Evolutionary conservation across 2,113 vertebrate species (phyloP), one percentile per base, ranked within the genome.

Genomic region (Raja brachyura): DNA sequence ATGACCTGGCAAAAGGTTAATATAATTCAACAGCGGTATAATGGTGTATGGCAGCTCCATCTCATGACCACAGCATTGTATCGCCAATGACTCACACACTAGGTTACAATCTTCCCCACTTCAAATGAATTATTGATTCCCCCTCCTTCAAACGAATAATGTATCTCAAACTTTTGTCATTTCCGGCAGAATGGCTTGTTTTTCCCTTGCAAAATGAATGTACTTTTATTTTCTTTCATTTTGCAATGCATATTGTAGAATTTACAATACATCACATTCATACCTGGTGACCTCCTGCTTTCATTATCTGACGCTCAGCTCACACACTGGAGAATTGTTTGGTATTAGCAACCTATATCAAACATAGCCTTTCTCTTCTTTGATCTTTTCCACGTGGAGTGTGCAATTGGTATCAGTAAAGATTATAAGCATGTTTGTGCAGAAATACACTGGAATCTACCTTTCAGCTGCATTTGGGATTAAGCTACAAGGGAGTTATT

Each of bases 341-440:
- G n/a, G 83, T n/a, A 86, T 85, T 85, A 85, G 59, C 56, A 54
- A 85, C 83, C 83, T 63, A 63, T 88, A 88, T 63, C 83, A 88
- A 31, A 31, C 28, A 88, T 63, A 86, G 13, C 56, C 14, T 31
- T 86, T 28, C 28, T 88, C 28, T 31, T 31, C 83, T 63, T 86
- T 63, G 83, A 88, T 31, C 83, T 5, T 61, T 61, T 86, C 83
- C 61, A 28, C 61, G 28, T 14, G 56, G n/a, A 63, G 83, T 18
- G 59, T 33, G 59, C 28, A 63, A 31, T 9, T 16, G 59, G 83
- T 28, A 31, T 18, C 59, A 63, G 59, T 63, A 63, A 63, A 88
- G 59, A 88, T 88, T 88, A 14, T 14, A 16, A 16, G 28, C 5
- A 0, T 63, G 59, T n/a, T n/a, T 63, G n/a, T 31, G 14, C n/a